Conservation (phyloP, 2,888 invertebrate genomes). For the Tipula unca region DNA sequence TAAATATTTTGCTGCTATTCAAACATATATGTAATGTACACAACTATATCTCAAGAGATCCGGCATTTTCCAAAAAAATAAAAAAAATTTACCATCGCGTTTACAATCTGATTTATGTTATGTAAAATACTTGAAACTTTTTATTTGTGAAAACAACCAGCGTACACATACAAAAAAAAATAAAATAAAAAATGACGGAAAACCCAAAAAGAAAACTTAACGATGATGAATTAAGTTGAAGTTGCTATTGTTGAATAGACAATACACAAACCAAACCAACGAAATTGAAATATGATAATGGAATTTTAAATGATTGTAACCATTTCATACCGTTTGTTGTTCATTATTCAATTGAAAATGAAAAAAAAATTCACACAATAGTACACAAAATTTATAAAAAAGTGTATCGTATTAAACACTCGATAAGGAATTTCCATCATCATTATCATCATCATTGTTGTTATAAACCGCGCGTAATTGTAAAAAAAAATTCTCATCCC, state of each 20-base stretch:
- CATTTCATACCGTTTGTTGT: not conserved
- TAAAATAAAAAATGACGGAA: not conserved
- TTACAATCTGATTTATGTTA: not conserved
- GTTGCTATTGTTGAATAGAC: not conserved
- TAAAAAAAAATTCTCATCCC: not conserved
- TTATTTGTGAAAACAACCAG: not conserved
- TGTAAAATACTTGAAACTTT: not conserved
- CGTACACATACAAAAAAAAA: not conserved
- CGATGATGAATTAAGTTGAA: slow-evolving; percentile 8
- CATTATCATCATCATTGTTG: not conserved
- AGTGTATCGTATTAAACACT: slow-evolving; percentile 8
- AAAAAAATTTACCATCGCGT: not conserved
- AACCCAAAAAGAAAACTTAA: not conserved
- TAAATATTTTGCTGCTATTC: not conserved
- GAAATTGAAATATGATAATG: slow-evolving; percentile 14
- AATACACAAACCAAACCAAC: not conserved
- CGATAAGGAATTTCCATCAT: slow-evolving; percentile 4
- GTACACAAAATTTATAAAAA: not conserved
- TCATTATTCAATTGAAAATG: not conserved
- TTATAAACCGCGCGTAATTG: not conserved
- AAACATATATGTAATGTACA: not conserved
- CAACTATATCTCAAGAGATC: not conserved
- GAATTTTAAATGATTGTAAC: slow-evolving; percentile 9
- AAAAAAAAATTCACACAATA: not conserved
- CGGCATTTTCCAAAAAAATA: not conserved